phyloP scores from a whole-genome alignment of 92 coral and sea anemone species.

The Galaxea fascicularis region DNA sequence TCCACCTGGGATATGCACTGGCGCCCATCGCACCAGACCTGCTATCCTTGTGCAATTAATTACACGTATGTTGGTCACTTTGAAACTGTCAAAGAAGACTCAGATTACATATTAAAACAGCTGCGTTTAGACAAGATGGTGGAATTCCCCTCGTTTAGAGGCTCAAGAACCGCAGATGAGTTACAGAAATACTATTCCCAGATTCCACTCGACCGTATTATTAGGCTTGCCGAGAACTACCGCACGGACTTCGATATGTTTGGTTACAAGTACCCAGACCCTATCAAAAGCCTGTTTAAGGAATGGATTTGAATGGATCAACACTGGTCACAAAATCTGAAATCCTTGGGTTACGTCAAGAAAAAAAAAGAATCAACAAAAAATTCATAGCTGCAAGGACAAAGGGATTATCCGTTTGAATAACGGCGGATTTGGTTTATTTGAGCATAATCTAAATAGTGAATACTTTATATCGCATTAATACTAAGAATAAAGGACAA shows the following conservation, averaged over 20 bases:
- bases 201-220: slow-evolving; percentile 23
- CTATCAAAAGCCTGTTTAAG: slow-evolving; percentile 21
- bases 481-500: no score
- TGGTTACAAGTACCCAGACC: slow-evolving; percentile 27
- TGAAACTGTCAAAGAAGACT: slow-evolving; percentile 34
- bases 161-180: slow-evolving; percentile 7
- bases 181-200: slow-evolving; percentile 28
- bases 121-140: slow-evolving; percentile 12
- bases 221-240: slow-evolving; percentile 17
- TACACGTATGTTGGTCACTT: slow-evolving; percentile 25
- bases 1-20: slow-evolving; percentile 43
- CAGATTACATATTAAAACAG: slow-evolving; percentile 22
- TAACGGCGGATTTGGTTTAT: no score
- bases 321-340: neutral
- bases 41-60: slow-evolving; percentile 29
- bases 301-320: slow-evolving; percentile 2
- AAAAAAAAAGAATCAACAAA: no score
- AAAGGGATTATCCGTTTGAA: no score
- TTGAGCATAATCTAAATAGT: no score
- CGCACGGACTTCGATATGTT: slow-evolving; percentile 42
- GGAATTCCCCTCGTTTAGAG: slow-evolving; percentile 33
- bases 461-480: no score
- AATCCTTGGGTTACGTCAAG: neutral
- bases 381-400: no score
- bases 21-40: slow-evolving; percentile 38